Evolutionary conservation across 2,113 vertebrate genomes (phyloP).

Genomic region (Craseonycteris thonglongyai): DNA sequence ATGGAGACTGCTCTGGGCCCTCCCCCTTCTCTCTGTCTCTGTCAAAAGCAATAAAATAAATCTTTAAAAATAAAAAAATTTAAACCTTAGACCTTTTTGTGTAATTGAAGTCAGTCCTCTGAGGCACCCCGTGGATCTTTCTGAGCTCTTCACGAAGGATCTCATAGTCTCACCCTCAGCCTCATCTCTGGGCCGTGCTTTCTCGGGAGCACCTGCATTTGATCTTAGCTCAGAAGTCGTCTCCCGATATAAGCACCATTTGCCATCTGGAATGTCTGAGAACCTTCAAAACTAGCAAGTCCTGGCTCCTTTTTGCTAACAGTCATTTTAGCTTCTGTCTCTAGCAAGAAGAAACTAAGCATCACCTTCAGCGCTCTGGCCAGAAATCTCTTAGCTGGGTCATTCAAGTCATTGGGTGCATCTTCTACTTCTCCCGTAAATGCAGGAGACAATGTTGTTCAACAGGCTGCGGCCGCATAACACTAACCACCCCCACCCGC

Average conservation of each 20-base stretch:
- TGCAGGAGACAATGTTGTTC: not conserved
- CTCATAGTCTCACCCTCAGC: no score
- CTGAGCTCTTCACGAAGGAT: no score
- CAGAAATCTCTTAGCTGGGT: not conserved
- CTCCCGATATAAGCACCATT: conserved; percentile 17
- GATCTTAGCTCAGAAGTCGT: conserved; percentile 19
- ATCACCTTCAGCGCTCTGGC: not conserved
- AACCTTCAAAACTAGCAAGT: conserved; percentile 9
- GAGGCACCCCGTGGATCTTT: no score
- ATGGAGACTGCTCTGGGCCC: no score
- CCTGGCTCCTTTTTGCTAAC: not conserved
- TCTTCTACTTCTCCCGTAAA: not conserved
- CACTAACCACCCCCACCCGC: not conserved
- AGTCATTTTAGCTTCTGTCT: not conserved
- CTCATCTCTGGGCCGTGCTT: no score
- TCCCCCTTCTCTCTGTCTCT: no score
- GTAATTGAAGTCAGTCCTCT: no score
- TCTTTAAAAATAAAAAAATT: no score
- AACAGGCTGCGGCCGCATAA: not conserved
- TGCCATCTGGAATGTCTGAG: conserved; percentile 36
- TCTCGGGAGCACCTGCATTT: not conserved
- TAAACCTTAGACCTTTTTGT: no score
- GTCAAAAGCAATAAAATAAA: no score
- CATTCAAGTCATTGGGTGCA: not conserved
- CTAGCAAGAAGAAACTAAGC: not conserved